Conservation (phyloP, 2,888 invertebrate genomes). For the Plutella xylostella region DNA sequence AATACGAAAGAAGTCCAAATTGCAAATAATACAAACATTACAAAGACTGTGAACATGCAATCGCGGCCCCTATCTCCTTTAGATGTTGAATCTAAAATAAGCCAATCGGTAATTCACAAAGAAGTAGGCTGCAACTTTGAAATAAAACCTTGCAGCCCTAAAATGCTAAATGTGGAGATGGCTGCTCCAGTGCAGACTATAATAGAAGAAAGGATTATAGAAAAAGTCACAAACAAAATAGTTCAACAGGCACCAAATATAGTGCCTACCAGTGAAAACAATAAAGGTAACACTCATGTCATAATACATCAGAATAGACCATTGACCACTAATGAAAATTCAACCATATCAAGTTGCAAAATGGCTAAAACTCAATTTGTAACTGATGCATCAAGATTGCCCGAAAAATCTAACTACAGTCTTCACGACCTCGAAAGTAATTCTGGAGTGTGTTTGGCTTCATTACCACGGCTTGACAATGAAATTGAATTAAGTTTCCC, state of each 20-base stretch:
- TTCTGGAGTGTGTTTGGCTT: conserved; percentile 54
- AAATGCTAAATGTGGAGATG: conserved; percentile 57
- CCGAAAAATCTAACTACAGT: conserved; percentile 44
- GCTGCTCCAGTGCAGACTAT: conserved; percentile 50
- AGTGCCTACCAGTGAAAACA: conserved; percentile 24
- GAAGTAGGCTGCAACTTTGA: conserved; percentile 67
- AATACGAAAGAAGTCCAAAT: conserved; percentile 27
- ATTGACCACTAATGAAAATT: conserved; percentile 23
- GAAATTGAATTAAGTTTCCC: conserved; percentile 61
- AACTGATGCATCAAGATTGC: conserved; percentile 24
- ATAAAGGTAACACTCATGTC: no score
- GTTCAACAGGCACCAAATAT: conserved; percentile 30
- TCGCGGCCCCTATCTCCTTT: conserved; percentile 54
- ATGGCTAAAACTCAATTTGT: conserved; percentile 42
- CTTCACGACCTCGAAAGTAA: conserved; percentile 56
- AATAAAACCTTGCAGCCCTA: conserved; percentile 63
- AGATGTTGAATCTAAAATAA: conserved; percentile 66
- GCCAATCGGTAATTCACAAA: conserved; percentile 65
- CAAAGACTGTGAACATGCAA: conserved; percentile 2
- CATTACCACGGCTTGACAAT: conserved; percentile 55
- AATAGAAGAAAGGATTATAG: conserved; percentile 48
- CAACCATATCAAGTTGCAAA: conserved; percentile 43
- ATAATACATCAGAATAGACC: not conserved
- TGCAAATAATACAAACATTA: conserved; percentile 20
- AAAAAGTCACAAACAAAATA: conserved; percentile 54